Evolutionary conservation across 2,797 vertebrate genomes (phyloP).

Genomic region (Hylomyscus alleni): DNA sequence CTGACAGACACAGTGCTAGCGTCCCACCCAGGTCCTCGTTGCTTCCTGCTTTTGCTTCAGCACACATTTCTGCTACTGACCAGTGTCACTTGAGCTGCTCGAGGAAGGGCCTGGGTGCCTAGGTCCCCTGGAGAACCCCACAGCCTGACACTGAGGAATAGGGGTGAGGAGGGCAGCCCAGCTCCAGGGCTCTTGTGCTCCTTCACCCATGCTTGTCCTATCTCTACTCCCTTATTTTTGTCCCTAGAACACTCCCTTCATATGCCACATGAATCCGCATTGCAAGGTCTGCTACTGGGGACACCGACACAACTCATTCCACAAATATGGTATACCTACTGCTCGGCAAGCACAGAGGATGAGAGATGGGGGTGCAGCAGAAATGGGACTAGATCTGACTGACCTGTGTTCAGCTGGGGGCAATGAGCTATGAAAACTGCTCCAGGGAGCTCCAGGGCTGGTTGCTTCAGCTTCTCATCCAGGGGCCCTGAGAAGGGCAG

Average conservation of each 20-base stretch:
- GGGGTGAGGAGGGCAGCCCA: background rate
- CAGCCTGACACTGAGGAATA: background rate
- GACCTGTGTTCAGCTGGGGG: background rate
- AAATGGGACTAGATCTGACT: background rate
- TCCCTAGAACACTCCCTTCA: background rate
- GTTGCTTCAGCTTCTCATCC: background rate
- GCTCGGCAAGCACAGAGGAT: no score
- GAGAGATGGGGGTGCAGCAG: background rate
- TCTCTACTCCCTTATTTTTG: background rate
- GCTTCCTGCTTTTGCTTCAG: fast-evolving
- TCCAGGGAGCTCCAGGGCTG: background rate
- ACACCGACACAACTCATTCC: background rate
- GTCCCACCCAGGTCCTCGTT: background rate
- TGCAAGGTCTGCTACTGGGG: no score
- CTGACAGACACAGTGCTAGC: fast-evolving
- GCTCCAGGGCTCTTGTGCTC: background rate
- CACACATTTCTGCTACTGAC: background rate
- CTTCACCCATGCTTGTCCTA: background rate
- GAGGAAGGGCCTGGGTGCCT: background rate
- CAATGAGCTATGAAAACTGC: background rate
- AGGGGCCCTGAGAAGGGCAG: no score
- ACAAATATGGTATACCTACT: fast-evolving
- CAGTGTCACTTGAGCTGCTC: background rate
- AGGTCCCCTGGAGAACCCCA: no score
- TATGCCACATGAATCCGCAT: background rate